phyloP scores from a whole-genome alignment of 2,113 vertebrate species.

The Neofelis nebulosa region DNA sequence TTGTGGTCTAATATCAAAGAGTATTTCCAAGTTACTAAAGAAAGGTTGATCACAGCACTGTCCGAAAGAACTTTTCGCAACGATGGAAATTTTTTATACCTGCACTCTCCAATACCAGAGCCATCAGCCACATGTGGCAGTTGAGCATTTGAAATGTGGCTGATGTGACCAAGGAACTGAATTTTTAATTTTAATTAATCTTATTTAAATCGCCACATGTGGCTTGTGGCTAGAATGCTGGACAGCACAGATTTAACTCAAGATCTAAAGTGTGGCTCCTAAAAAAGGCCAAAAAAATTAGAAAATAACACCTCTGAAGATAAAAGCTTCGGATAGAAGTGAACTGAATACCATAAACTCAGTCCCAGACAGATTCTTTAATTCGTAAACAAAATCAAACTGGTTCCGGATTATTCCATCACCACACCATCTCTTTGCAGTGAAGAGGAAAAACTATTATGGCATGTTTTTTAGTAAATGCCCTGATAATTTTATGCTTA shows the following conservation, averaged over 20 bases:
- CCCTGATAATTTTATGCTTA: neutral
- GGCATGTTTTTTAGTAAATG: neutral
- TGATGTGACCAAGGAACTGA: neutral
- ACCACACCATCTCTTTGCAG: neutral
- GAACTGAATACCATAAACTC: constrained; percentile 57
- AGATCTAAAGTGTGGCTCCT: constrained; percentile 26
- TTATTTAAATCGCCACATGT: neutral
- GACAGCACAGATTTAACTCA: constrained; percentile 36
- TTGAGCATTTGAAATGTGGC: neutral
- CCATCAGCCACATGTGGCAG: neutral
- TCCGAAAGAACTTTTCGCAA: neutral
- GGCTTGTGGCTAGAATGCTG: neutral
- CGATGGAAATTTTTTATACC: neutral
- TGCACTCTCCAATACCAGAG: neutral
- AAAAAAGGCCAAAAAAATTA: neutral
- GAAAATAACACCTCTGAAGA: neutral
- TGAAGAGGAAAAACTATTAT: neutral
- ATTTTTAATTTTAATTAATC: neutral
- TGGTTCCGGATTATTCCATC: neutral
- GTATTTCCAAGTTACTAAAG: neutral
- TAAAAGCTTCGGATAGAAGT: constrained; percentile 51
- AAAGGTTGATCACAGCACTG: neutral
- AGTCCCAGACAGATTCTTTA: constrained; percentile 23
- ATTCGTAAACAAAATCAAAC: constrained; percentile 9
- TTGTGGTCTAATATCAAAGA: neutral